Conservation (phyloP, 2,888 invertebrate genomes). For the Eurois occulta region DNA sequence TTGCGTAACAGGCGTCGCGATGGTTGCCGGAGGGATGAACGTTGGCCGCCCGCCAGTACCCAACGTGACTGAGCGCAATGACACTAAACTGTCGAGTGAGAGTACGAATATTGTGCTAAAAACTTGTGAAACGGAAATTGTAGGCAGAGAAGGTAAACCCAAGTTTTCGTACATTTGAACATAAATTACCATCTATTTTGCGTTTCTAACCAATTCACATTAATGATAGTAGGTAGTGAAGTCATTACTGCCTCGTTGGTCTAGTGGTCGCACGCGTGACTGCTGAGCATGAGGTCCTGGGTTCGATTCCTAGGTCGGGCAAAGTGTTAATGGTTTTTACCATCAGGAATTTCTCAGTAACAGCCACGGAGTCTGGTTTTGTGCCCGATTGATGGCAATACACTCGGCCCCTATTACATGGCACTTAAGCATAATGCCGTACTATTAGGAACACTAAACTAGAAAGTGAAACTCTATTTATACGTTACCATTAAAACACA, state of each 20-base stretch:
- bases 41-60: slow-evolving; percentile 58
- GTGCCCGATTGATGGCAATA: no score
- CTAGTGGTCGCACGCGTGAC: no score
- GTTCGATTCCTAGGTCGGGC: no score
- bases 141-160: not conserved
- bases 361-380: no score
- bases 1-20: slow-evolving; percentile 60
- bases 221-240: no score
- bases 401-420: no score
- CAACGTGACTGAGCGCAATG: slow-evolving; percentile 48
- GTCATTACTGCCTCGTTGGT: not conserved
- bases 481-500: not conserved
- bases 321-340: no score
- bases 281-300: no score
- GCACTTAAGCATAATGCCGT: no score
- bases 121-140: slow-evolving; percentile 23
- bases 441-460: not conserved
- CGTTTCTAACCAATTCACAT: not conserved
- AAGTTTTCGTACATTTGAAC: not conserved
- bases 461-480: not conserved
- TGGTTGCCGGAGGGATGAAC: slow-evolving; percentile 47
- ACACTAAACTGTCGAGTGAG: slow-evolving; percentile 44
- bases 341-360: no score
- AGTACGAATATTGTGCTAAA: slow-evolving; percentile 42
- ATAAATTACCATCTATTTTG: not conserved